These are phyloP conservation scores for Tethea ocularis DNA, from an alignment of 2,888 invertebrate species.

Conservation along the genomic window DNA sequence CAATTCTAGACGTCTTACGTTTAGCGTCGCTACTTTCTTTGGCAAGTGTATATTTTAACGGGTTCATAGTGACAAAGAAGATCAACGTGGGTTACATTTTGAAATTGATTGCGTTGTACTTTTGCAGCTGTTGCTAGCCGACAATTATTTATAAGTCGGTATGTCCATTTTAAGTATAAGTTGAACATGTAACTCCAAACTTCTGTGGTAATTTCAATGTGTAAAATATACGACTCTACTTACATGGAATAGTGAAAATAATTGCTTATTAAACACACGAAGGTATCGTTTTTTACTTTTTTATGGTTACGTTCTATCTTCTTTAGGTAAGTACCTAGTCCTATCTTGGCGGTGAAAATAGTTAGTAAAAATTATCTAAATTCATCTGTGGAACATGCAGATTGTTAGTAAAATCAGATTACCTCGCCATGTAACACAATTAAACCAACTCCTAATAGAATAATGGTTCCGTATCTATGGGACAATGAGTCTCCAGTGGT, in stretches of 20 bases:
- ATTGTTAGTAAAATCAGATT: not conserved
- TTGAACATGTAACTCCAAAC: conserved; percentile 3
- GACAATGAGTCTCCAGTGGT: conserved; percentile 50
- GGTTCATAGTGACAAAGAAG: not conserved
- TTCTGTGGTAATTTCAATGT: not conserved
- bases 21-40: not conserved
- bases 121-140: not conserved
- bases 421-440: not conserved
- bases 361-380: not conserved
- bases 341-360: not conserved
- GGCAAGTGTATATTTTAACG: not conserved
- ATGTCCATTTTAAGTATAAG: not conserved
- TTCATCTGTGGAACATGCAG: not conserved
- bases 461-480: conserved; percentile 26
- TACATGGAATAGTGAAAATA: conserved; percentile 1
- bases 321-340: not conserved
- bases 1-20: not conserved
- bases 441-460: conserved; percentile 3
- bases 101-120: not conserved
- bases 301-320: not conserved
- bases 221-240: not conserved
- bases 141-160: not conserved
- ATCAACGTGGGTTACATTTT: not conserved
- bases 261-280: not conserved
- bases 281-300: not conserved